A percentile compares a stretch with the other conserved stretches of the same genome.
Conservation (phyloP, 2,113 vertebrate species). For the Monopterus albus region DNA sequence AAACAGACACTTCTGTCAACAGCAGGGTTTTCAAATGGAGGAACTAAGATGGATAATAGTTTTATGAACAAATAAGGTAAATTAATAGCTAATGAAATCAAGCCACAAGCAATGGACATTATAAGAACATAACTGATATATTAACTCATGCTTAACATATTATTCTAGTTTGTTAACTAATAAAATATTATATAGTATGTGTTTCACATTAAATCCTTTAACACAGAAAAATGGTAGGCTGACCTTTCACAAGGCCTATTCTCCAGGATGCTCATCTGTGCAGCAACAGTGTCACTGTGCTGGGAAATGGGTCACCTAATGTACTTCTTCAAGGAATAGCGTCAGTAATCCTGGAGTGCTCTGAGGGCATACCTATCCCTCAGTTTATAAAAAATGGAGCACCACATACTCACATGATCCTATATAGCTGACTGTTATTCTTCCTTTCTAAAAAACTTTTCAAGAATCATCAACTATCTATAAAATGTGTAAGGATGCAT, state of each 20-base stretch:
- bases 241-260: neutral
- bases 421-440: neutral
- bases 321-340: conserved; percentile 20
- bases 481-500: neutral
- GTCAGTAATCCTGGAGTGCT: neutral
- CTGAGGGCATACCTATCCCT: conserved; percentile 2
- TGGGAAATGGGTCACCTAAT: conserved; percentile 25
- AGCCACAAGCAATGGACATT: neutral
- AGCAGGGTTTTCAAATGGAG: conserved; percentile 39
- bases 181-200: neutral
- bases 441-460: neutral
- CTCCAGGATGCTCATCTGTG: conserved; percentile 1
- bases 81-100: conserved; percentile 21
- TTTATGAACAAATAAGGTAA: conserved; percentile 45
- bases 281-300: conserved; percentile 15
- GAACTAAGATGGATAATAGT: conserved; percentile 19
- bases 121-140: neutral
- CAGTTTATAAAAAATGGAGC: neutral
- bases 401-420: neutral
- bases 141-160: neutral
- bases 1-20: conserved; percentile 69
- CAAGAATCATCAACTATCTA: no score
- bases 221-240: neutral
- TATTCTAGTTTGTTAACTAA: neutral
- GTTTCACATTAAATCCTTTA: neutral